Conservation (phyloP, 2,888 invertebrate species). For the Thecophora atra region DNA sequence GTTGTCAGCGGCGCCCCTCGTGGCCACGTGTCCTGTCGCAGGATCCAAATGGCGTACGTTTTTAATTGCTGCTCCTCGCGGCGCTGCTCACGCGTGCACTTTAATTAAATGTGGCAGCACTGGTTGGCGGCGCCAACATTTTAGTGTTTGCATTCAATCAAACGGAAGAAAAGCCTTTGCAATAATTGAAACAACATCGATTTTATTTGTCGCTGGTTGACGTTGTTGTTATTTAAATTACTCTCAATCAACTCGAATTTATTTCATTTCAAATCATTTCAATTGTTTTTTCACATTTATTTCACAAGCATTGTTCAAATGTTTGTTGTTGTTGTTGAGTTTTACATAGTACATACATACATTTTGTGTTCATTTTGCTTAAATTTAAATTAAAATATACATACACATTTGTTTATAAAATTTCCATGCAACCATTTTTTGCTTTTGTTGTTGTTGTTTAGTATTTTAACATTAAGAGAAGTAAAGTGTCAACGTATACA, state of each 20-base stretch:
- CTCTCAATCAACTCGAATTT: slow-evolving; percentile 6
- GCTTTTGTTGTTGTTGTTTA: slow-evolving; percentile 6
- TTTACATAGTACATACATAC: too few species aligned
- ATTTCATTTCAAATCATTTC: slow-evolving; percentile 13
- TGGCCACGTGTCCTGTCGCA: slow-evolving; percentile 6
- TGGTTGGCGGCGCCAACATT: slow-evolving; percentile 34
- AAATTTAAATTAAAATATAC: background rate
- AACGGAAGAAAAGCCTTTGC: slow-evolving; percentile 53
- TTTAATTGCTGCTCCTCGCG: slow-evolving; percentile 49
- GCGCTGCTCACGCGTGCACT: slow-evolving; percentile 19
- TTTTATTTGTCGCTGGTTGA: slow-evolving; percentile 20
- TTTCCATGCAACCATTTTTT: slow-evolving; percentile 35
- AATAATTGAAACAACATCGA: slow-evolving; percentile 33
- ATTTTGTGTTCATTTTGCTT: background rate
- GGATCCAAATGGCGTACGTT: slow-evolving; percentile 48
- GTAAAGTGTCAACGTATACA: slow-evolving; percentile 8
- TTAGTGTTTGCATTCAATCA: slow-evolving; percentile 62
- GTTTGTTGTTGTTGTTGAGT: slow-evolving; percentile 22
- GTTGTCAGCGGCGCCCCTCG: background rate
- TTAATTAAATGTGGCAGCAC: slow-evolving; percentile 33
- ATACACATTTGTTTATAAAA: slow-evolving; percentile 17
- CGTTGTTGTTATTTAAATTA: background rate
- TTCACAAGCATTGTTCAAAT: slow-evolving; percentile 14
- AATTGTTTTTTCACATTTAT: slow-evolving; percentile 6
- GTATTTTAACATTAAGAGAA: slow-evolving; percentile 32